These are phyloP conservation scores for Ranitomeya imitator DNA, from an alignment of 2,113 vertebrate species.

Conservation along the genomic window DNA sequence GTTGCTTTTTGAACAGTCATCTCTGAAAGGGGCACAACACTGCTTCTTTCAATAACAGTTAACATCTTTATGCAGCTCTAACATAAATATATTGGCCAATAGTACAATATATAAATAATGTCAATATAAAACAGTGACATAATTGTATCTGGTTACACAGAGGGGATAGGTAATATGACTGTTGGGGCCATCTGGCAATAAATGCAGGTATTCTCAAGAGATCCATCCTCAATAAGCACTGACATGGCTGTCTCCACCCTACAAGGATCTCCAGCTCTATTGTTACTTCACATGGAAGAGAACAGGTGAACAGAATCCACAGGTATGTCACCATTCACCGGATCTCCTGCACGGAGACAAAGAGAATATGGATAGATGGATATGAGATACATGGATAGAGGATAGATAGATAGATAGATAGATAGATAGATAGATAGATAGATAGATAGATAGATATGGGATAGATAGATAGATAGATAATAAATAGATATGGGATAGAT, in stretches of 20 bases:
- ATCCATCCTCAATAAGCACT: neutral
- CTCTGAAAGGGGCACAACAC: no score
- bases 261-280: neutral
- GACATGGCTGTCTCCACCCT: neutral
- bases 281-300: neutral
- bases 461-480: neutral
- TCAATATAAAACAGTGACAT: neutral
- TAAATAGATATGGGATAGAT: no score
- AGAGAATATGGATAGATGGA: neutral
- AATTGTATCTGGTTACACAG: neutral
- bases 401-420: neutral
- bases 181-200: constrained; percentile 30
- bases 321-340: constrained; percentile 30
- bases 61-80: no score
- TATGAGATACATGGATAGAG: neutral
- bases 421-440: neutral
- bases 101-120: neutral
- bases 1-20: no score
- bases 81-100: neutral
- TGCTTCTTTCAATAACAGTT: no score
- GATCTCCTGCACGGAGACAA: neutral
- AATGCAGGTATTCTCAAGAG: constrained; percentile 35
- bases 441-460: no score
- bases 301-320: neutral
- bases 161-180: neutral